Conservation (phyloP, 2,888 invertebrate genomes). For the Cryptocephalus primarius region DNA sequence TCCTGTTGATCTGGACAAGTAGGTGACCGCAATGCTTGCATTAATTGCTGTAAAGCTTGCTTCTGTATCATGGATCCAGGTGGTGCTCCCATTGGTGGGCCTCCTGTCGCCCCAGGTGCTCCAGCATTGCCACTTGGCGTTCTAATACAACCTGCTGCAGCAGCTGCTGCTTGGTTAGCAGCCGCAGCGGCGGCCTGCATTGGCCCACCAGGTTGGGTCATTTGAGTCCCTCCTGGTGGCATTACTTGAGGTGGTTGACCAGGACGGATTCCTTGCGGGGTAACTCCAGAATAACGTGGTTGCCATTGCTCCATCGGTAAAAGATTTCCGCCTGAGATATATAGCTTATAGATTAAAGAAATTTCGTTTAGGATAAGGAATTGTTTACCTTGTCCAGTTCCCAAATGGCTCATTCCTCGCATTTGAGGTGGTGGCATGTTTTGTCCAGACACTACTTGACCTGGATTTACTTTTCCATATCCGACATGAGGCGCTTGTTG, state of each 20-base stretch:
- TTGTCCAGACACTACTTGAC: constrained; percentile 38
- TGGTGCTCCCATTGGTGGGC: constrained; percentile 14
- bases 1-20: constrained; percentile 87
- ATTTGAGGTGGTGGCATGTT: constrained; percentile 52
- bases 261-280: constrained; percentile 36
- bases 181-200: constrained; percentile 9
- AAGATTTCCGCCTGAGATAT: constrained; percentile 38
- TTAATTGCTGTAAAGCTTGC: constrained; percentile 71
- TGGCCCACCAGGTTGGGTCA: constrained; percentile 12
- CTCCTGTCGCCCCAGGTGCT: constrained; percentile 13
- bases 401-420: constrained; percentile 32
- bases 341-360: constrained; percentile 2
- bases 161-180: constrained; percentile 30
- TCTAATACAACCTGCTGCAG: neutral
- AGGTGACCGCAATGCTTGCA: constrained; percentile 83
- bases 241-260: constrained; percentile 22
- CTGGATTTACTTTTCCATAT: constrained; percentile 65
- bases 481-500: constrained; percentile 70
- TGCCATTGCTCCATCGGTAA: constrained; percentile 48
- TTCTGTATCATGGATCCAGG: constrained; percentile 38
- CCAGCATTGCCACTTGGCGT: constrained; percentile 16
- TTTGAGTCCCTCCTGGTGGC: constrained; percentile 19
- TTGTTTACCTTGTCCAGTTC: constrained; percentile 34
- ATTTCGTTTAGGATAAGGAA: neutral
- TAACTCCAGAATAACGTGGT: constrained; percentile 38